Base-by-base conservation (phyloP, 2,113 vertebrate genomes). In the Cynoglossus semilaevis region DNA sequence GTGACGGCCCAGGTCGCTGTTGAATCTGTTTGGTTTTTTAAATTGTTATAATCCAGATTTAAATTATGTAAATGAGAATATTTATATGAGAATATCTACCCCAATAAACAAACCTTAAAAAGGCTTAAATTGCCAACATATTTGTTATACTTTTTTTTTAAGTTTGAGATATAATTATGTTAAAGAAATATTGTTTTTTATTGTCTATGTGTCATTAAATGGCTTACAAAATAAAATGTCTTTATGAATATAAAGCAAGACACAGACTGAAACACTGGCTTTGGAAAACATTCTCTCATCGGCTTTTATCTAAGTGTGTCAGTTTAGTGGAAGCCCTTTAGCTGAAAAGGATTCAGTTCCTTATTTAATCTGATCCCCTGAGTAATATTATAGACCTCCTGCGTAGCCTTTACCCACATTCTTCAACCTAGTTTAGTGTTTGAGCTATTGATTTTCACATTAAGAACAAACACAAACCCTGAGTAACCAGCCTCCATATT, bases 401-500 rank as follows among this genome's bases (percentile, higher is more conserved):
- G 80, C 58, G 49, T 77, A 82, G 85, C 80, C 83, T 77, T 82
- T 79, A 84, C 85, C 74, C 72, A 55, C 87, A 89, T 89, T 89
- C 87, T 85, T 87, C 76, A 71, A 88, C 81, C 84, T 85, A 89
- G 85, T 89, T 88, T 87, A 84, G 83, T 57, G 53, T 83, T 88
- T 68, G 64, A 52, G 67, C 78, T 84, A 89, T 89, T 89, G 87
- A 88, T 89, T 89, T 89, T 85, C 80, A 81, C 85, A 89, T 89
- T 89, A 88, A 87, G 81, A 76, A 79, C 81, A 85, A 84, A 85
- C 68, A 54, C 85, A 85, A 89, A 87, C 85, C 85, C 79, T 80
- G 82, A 83, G 80, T 86, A 86, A 88, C 85, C 78, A 81, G 83
- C 74, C 59, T 74, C 62, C 74, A 76, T 82, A 76, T 88, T 79